Base-by-base conservation (phyloP, 2,797 vertebrate species). In the Strix occidentalis region DNA sequence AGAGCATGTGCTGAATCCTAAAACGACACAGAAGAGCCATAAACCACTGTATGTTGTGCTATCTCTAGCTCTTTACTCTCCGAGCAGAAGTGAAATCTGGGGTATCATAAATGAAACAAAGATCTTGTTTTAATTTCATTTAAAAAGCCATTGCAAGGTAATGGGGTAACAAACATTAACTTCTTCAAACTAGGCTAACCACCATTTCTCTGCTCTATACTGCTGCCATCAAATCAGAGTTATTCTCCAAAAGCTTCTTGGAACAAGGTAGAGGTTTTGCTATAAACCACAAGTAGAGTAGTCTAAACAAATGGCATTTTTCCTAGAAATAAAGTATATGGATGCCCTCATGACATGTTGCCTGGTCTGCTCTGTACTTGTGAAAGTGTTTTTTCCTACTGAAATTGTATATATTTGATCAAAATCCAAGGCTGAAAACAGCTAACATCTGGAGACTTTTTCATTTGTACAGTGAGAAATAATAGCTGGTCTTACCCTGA, bases 81-180 rank as follows among this genome's bases (percentile, higher is more conserved):
- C 58, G 35, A 89, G 75, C 53, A 93, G 84, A 80, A 82, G 41
- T 53, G 57, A 94, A 93, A 93, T 80, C 66, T 76, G 9, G 26
- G 17, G 12, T 83, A 39, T 75, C 29, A 26, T 92, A 93, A 96
- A 89, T 77, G 81, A 85, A 93, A 65, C 41, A 23, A 86, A 79
- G 53, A 63, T 71, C 61, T 81, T 86, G 48, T 56, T 95, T 86
- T 93, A 89, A 89, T 96, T 97, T 88, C 5, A 76, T 96, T 94
- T 91, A 18, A 76, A 90, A 95, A 93, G 28, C 31, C 1, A 1
- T 93, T 89, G 57, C 54, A 85, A 89, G 37, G 76, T 81, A 92
- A 12, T 35, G 63, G 84, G 25, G 23, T 89, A 65, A 33, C 90
- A 94, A 92, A 68, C 50, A 54, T 85, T 80, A 72, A 77, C 35